phyloP scores from a whole-genome alignment of 1,140 invertebrate genomes.

The Portunus trituberculatus region DNA sequence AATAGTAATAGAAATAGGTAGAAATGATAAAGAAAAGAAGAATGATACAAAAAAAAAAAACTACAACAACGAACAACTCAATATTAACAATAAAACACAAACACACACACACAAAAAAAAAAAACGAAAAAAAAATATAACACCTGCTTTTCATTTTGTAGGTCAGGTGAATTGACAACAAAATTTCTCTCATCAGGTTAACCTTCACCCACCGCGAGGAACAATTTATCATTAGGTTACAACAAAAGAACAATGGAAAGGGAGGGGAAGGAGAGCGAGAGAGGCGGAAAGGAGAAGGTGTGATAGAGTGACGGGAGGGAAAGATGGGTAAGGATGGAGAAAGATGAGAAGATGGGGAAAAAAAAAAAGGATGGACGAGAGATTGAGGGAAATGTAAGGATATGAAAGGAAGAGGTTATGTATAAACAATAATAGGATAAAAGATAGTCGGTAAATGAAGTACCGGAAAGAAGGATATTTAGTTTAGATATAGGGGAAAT shows the following conservation, averaged over 20 bases:
- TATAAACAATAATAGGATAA: background rate
- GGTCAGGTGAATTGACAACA: background rate
- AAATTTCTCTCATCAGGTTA: background rate
- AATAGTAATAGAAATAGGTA: background rate
- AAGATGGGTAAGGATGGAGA: background rate
- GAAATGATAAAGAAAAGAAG: background rate
- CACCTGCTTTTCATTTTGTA: background rate
- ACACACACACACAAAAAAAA: no score
- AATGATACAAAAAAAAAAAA: background rate
- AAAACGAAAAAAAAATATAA: background rate
- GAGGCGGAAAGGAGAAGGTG: background rate
- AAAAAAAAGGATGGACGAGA: background rate
- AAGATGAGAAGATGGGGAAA: background rate
- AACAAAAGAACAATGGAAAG: background rate
- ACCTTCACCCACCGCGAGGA: background rate
- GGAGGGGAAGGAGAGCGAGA: background rate
- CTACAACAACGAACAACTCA: background rate
- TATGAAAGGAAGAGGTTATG: background rate
- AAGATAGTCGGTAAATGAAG: background rate
- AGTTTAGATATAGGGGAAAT: background rate
- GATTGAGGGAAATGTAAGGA: background rate
- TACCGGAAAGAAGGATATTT: background rate
- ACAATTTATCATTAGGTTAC: constrained; percentile 14
- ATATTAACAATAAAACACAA: no score
- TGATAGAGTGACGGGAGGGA: no score